A percentile compares a stretch with the other conserved stretches of the same genome.
Conservation (phyloP, 30 jellyfish, hydroid and myxozoan genomes). For the Aurelia sp. region DNA sequence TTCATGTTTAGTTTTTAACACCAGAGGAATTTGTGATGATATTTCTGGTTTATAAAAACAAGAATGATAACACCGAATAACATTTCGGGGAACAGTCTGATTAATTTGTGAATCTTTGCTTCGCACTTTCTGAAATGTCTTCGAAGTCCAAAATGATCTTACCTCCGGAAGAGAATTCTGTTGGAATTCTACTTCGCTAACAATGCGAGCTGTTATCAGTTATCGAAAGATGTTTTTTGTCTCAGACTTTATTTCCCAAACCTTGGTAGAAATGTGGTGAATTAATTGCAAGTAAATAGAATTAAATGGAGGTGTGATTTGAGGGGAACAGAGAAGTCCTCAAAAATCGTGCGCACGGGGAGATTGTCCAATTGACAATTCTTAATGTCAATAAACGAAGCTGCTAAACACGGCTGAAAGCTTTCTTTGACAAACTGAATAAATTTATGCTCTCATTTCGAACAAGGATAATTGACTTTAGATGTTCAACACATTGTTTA, state of each 20-base stretch:
- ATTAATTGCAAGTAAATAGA: too few species aligned
- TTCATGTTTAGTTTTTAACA: background rate
- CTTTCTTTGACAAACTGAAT: slow-evolving; percentile 41
- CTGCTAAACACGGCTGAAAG: slow-evolving; percentile 34
- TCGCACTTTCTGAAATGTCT: too few species aligned
- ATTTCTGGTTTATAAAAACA: background rate
- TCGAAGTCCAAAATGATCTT: too few species aligned
- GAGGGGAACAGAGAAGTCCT: too few species aligned
- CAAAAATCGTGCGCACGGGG: too few species aligned
- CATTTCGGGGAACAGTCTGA: background rate
- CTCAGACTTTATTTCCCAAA: too few species aligned
- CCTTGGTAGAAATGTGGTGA: too few species aligned
- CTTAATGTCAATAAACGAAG: slow-evolving; percentile 13
- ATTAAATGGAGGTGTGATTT: too few species aligned
- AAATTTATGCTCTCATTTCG: slow-evolving; percentile 38
- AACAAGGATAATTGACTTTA: slow-evolving; percentile 51
- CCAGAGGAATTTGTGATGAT: background rate
- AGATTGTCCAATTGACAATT: too few species aligned
- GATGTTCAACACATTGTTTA: slow-evolving; percentile 34
- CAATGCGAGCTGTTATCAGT: too few species aligned
- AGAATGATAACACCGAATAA: background rate
- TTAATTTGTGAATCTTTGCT: background rate
- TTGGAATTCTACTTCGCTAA: too few species aligned
- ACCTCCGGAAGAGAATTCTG: background rate
- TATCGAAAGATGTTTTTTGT: too few species aligned